Percentiles rank a stretch among this genome's conserved stretches.
Conservation (phyloP, 2,888 invertebrate genomes). For the Xestia xanthographa region DNA sequence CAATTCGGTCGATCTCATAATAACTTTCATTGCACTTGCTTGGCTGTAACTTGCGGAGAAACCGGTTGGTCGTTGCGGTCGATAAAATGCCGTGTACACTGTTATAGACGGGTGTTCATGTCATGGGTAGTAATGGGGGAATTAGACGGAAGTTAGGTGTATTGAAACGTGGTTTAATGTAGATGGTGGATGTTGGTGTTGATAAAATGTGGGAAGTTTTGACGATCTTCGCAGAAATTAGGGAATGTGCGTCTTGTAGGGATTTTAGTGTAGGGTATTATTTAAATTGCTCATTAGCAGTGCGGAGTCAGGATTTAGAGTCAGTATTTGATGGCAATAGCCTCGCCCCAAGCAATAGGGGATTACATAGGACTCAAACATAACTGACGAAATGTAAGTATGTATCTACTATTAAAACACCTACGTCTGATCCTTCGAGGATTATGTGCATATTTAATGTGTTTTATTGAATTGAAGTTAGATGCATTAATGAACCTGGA, state of each 20-base stretch:
- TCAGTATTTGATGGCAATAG: neutral
- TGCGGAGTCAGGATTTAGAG: neutral
- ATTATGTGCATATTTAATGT: neutral
- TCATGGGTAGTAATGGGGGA: slow-evolving; percentile 20
- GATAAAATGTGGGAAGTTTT: neutral
- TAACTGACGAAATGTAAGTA: neutral
- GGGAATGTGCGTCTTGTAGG: neutral
- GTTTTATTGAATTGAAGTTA: neutral
- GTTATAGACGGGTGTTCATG: slow-evolving; percentile 25
- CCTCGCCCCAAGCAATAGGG: neutral
- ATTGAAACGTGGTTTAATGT: neutral
- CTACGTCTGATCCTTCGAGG: too few species aligned
- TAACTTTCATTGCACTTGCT: slow-evolving; percentile 71
- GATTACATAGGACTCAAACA: neutral
- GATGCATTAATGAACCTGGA: neutral
- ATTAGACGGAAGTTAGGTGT: neutral
- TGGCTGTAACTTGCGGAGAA: slow-evolving; percentile 43
- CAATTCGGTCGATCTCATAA: slow-evolving; percentile 61
- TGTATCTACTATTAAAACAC: too few species aligned
- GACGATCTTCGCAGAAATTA: neutral
- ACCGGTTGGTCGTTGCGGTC: slow-evolving; percentile 57
- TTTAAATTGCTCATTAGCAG: neutral
- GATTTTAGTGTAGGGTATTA: neutral
- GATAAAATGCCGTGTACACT: slow-evolving; percentile 37
- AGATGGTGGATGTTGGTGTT: neutral